Conservation (phyloP, 2,888 invertebrate species). For the Steinernema hermaphroditum region DNA sequence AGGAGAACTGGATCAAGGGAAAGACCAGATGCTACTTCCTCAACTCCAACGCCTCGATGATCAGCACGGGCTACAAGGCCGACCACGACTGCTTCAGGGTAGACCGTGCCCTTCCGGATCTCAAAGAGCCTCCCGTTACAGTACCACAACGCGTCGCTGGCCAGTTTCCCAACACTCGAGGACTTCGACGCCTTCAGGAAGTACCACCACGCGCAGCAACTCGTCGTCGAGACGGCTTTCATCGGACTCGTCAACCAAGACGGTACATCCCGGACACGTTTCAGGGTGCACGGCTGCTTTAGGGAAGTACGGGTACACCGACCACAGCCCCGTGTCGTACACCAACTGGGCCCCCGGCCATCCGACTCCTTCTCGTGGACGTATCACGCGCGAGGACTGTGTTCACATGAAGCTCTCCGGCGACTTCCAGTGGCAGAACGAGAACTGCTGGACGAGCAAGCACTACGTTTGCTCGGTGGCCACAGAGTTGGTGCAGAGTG, state of each 20-base stretch:
- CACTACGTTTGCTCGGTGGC: constrained; percentile 25
- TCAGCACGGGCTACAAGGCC: constrained; percentile 15
- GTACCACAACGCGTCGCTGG: neutral
- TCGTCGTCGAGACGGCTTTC: neutral
- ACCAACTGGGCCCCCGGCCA: constrained; percentile 14
- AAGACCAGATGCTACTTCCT: neutral
- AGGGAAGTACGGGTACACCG: constrained; percentile 14
- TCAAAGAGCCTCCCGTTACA: neutral
- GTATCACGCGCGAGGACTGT: neutral
- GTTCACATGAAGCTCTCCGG: constrained; percentile 4
- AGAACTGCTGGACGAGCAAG: constrained; percentile 14
- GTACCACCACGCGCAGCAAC: neutral
- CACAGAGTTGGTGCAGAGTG: neutral
- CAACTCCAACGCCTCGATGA: neutral
- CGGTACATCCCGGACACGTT: neutral
- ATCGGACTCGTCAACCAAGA: constrained; percentile 2
- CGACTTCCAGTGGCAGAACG: neutral
- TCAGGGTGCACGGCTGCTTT: neutral
- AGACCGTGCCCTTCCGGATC: too few species aligned
- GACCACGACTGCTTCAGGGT: constrained; percentile 29
- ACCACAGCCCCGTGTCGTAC: neutral
- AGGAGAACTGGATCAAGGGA: constrained; percentile 8
- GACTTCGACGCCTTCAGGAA: neutral
- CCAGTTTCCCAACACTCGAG: constrained; percentile 8
- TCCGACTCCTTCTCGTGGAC: neutral